These are phyloP conservation scores for Eupleurogrammus muticus DNA, from an alignment of 2,797 vertebrate genomes.

Conservation along the genomic window DNA sequence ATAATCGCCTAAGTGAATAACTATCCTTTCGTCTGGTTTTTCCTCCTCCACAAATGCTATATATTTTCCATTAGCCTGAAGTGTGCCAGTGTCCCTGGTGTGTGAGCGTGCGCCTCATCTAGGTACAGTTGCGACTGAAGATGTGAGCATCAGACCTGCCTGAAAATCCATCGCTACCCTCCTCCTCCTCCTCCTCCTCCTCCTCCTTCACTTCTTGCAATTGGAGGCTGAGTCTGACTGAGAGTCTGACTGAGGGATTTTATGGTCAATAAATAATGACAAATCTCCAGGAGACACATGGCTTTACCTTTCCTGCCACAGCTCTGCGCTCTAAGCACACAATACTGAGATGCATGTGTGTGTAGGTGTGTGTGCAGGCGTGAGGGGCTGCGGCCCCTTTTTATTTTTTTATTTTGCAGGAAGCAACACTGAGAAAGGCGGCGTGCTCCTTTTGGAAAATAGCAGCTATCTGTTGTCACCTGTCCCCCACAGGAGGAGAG, in stretches of 20 bases:
- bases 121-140: conserved; percentile 38
- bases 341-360: conserved; percentile 21
- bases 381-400: conserved; percentile 12
- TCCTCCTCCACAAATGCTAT: conserved; percentile 20
- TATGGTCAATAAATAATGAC: conserved; percentile 71
- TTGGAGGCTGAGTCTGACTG: conserved; percentile 40
- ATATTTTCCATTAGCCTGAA: conserved; percentile 46
- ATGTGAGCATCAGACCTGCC: conserved; percentile 39
- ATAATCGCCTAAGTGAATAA: conserved; percentile 73
- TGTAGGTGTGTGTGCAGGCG: not conserved
- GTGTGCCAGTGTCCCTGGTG: conserved; percentile 26
- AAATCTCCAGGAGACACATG: conserved; percentile 46
- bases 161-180: conserved; percentile 46
- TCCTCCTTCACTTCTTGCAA: conserved; percentile 25
- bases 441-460: conserved; percentile 49
- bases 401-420: too few species aligned
- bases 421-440: conserved; percentile 39
- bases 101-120: conserved; percentile 29
- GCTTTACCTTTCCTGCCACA: conserved; percentile 42
- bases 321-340: conserved; percentile 25
- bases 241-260: conserved; percentile 42
- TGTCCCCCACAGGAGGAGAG: conserved; percentile 61
- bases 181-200: too few species aligned
- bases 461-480: conserved; percentile 57
- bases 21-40: conserved; percentile 68